Evolutionary conservation across 2,888 invertebrate genomes (phyloP), one percentile per base, ranked within the genome.

Genomic region (Mayetiola destructor): DNA sequence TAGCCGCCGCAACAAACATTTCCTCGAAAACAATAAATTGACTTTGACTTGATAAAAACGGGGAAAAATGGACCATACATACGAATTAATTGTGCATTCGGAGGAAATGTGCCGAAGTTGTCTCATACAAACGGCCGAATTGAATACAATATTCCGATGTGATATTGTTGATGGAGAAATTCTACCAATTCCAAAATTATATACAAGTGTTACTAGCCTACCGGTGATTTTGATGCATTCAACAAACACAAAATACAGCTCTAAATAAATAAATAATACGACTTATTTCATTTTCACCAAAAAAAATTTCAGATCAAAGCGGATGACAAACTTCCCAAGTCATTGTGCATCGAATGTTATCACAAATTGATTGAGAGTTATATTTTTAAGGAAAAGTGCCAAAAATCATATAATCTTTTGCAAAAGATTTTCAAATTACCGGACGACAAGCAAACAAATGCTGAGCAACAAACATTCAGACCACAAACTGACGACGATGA

Each of bases 91-190:
- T 23, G 8, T 56, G 12, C 35, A 56, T 35, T 20, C 37, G 10
- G 32, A 56, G 14, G 37, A 56, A 30, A 48, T 56, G 30, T 56
- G 56, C 16, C 32, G 56, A 23, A 20, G 9, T 9, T 56, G 56
- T 48, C 35, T 56, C 16, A 20, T 20, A 14, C 20, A 14, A 23
- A 35, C 21, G 21, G 12, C 9, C 20, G 10, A 30, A n/a, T 18
- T 56, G 16, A 56, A 56, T 16, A 18, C 23, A 16, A 30, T 56
- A 14, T 56, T 48, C 23, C 23, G 35, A 14, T 21, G 20, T 36
- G 56, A 56, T 35, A 48, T 56, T 36, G 6, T 56, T 9, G 56
- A 42, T 35, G 56, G 56, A 14, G 48, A 42, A 14, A 48, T 56
- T 21, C 21, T 42, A 20, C 14, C 42, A 16, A 20, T 56, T 35